A percentile compares a stretch with the other conserved stretches of the same genome.
phyloP scores from a whole-genome alignment of 1,140 invertebrate genomes.

The Drosophila ficusphila region DNA sequence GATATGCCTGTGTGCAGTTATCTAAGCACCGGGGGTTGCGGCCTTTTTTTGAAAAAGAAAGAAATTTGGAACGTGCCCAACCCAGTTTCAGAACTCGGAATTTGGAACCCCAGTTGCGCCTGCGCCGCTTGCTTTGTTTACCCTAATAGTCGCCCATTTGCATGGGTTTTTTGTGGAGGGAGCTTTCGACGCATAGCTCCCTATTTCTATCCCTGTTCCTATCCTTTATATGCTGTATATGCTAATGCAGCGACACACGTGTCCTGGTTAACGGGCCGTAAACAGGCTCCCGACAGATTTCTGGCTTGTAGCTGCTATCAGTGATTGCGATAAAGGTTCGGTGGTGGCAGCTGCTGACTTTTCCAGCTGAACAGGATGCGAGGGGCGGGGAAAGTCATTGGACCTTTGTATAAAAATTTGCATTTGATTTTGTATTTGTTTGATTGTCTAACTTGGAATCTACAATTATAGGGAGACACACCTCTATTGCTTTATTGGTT shows the following conservation, averaged over 20 bases:
- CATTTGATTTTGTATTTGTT: conserved; percentile 24
- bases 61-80: conserved; percentile 53
- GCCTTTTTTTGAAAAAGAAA: background rate
- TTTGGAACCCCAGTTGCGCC: conserved; percentile 41
- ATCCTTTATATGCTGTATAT: conserved; percentile 17
- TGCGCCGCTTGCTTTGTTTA: conserved; percentile 50
- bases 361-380: conserved; percentile 23
- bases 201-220: conserved; percentile 5
- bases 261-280: conserved; percentile 68
- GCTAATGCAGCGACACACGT: conserved; percentile 52
- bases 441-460: background rate
- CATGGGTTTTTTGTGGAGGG: conserved; percentile 6
- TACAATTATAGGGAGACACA: background rate
- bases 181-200: conserved; percentile 49
- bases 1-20: conserved; percentile 18
- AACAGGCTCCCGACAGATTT: conserved; percentile 67
- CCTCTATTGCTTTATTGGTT: background rate
- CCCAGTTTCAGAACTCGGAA: conserved; percentile 25
- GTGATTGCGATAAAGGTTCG: conserved; percentile 39
- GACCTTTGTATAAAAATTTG: conserved; percentile 5
- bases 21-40: conserved; percentile 52
- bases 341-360: conserved; percentile 41
- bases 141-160: conserved; percentile 16
- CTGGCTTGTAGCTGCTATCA: conserved; percentile 26
- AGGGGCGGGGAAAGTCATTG: conserved; percentile 2